Base-by-base conservation (phyloP, 2,888 invertebrate species). In the Esperia sulphurella region DNA sequence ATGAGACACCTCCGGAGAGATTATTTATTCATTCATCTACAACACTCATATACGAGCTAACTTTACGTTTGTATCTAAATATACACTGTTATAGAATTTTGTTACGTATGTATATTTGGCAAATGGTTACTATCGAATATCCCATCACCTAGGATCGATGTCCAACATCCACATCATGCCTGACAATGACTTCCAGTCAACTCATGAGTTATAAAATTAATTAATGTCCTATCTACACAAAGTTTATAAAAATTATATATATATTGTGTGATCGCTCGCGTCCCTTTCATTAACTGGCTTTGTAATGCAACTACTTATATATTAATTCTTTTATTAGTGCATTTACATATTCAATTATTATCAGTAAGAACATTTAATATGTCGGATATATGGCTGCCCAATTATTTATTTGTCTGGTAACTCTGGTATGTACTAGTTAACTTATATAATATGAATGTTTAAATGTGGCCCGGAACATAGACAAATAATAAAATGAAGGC, bases 71-170 rank as follows among this genome's bases (percentile, higher is more conserved):
- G 39, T 49, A 51, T 47, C 48, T 48, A 49, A 41, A 43, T 44
- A 46, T 51, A 52, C 48, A 52, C 48, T 57, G 60, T 70, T 66
- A 69, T 65, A 68, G 62, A 60, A 58, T 66, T 72, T 71, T 35
- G 41, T 58, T 83, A 80, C 80, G 81, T 79, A 83, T 79, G 75
- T 79, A 83, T 83, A 80, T 86, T 87, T 87, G 87, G 86, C 87
- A 83, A 84, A 81, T 71, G 70, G 70, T 78, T 77, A 72, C 74
- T 75, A 74, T 67, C 53, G 63, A 59, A 59, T 68, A 68, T 68
- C 68, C 69, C 71, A 70, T 71, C 69, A 68, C 71, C 73, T 68
- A 63, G 62, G 73, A 78, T 79, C 63, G 73, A 78, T 78, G 79
- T 79, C 59, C 57, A 64, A 80, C 77, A 79, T 75, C 74, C 68